Conservation (phyloP, 2,113 vertebrate genomes). For the Ahaetulla prasina region DNA sequence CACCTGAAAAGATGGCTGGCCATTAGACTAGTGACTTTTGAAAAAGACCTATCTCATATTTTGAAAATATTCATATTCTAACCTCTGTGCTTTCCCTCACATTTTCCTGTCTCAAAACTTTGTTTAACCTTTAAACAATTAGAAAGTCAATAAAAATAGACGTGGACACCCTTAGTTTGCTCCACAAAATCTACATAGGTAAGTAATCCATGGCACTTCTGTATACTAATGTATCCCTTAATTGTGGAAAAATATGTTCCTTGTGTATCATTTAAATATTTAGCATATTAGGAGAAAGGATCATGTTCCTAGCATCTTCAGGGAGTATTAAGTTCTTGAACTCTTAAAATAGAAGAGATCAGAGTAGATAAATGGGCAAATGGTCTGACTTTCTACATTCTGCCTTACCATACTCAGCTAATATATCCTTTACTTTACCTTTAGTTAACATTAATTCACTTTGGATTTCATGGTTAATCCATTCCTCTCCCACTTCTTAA, state of each 20-base stretch:
- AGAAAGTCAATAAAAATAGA: not conserved
- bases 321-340: not conserved
- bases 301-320: not conserved
- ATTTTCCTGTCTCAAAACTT: not conserved
- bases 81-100: too few species aligned
- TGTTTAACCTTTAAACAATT: not conserved
- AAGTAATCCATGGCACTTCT: not conserved
- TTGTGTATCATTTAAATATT: not conserved
- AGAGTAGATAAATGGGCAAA: not conserved
- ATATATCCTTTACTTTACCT: not conserved
- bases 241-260: not conserved
- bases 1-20: not conserved
- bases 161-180: not conserved
- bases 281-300: not conserved
- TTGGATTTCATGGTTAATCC: not conserved
- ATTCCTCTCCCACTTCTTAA: not conserved
- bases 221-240: not conserved
- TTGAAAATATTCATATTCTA: not conserved
- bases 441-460: not conserved
- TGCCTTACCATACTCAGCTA: not conserved
- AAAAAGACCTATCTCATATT: not conserved
- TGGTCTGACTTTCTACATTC: not conserved
- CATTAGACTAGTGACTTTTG: not conserved
- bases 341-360: not conserved
- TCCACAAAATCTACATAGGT: not conserved